Base-by-base conservation (phyloP, 2,888 invertebrate species). In the Campoplex capitator region DNA sequence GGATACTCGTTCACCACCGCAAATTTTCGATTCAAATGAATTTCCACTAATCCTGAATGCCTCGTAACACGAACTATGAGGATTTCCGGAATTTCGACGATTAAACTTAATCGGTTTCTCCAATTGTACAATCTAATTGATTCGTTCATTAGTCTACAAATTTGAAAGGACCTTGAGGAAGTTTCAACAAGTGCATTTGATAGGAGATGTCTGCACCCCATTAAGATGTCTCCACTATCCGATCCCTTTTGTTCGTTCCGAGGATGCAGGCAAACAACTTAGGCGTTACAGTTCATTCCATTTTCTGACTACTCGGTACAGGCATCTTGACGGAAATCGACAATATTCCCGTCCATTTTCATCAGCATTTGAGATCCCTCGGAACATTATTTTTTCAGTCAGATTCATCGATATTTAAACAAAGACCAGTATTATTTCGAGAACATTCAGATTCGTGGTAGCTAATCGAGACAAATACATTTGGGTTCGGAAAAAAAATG, bases 151-250 rank as follows among this genome's bases (percentile, higher is more conserved):
- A 28, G 28, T 62, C 32, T 58, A 16, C 54, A 32, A 42, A 67
- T 48, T 48, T 54, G 68, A 74, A 84, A 74, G 67, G 48, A 62
- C 32, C 62, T 62, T 62, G 74, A 78, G 71, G 3, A 78, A 83
- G 71, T 51, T 77, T 77, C 71, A 83, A 54, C 80, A 38, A 65
- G 62, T 62, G 62, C 62, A 62, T 62, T 62, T 28, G 62, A 62
- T 62, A 32, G 28, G 16, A 62, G 32, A n/a, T 62, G 62, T 62
- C 62, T 32, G 32, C 62, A 62, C 62, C 62, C 42, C 42, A 35
- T 58, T 58, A 42, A 62, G 23, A 75, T 38, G 35, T 78, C 51
- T 28, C 42, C 42, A 45, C 62, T 62, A 62, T 62, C 32, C 62
- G 62, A 62, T 62, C 32, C 4, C 32, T 28, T 32, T 62, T 62